Conservation (phyloP, 2,797 vertebrate species). For the Diglossa cyanea region DNA sequence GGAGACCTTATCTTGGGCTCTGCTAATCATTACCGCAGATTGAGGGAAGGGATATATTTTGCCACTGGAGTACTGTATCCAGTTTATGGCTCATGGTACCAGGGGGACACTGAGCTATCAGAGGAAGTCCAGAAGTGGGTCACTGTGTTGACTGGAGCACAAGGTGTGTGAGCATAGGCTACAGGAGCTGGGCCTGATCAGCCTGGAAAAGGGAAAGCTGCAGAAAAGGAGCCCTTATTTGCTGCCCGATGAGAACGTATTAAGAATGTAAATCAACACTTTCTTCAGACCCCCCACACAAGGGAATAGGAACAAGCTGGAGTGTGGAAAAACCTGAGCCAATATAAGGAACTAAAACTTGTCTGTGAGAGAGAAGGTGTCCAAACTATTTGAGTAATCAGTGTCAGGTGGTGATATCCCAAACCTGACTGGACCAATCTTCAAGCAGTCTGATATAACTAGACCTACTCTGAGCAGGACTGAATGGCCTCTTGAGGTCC, state of each 20-base stretch:
- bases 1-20: not conserved
- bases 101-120: too few relatives aligned
- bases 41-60: not conserved
- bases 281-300: not conserved
- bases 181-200: not conserved
- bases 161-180: not conserved
- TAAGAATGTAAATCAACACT: not conserved
- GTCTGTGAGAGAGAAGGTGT: not conserved
- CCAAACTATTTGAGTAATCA: not conserved
- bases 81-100: not conserved
- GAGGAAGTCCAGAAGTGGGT: not conserved
- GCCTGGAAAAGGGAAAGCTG: not conserved
- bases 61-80: not conserved
- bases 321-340: not conserved
- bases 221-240: not conserved
- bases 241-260: not conserved
- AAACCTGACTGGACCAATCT: not conserved
- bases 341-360: not conserved
- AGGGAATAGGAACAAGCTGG: not conserved
- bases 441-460: not conserved
- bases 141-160: not conserved
- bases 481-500: not conserved
- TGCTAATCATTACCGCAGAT: not conserved
- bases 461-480: not conserved
- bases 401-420: accelerated